Evolutionary conservation across 2,797 vertebrate genomes (phyloP).

Genomic region (Hipposideros larvatus): DNA sequence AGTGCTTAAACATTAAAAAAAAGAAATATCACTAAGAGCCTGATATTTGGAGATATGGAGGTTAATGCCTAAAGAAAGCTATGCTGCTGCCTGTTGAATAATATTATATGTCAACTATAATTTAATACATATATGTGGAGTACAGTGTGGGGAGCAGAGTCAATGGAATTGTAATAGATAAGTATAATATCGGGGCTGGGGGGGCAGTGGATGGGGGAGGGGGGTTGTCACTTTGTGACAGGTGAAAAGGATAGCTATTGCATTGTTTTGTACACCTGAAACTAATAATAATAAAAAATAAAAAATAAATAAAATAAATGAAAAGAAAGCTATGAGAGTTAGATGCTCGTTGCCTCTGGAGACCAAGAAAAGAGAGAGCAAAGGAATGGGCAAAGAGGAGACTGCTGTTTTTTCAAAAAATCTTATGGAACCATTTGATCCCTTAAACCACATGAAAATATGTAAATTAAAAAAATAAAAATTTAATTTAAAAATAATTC

Average conservation of each 20-base stretch:
- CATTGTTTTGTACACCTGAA: too few species aligned
- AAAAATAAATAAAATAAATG: too few species aligned
- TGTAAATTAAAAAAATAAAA: not conserved
- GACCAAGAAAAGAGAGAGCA: not conserved
- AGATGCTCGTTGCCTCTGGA: not conserved
- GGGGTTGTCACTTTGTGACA: too few species aligned
- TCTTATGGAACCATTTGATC: not conserved
- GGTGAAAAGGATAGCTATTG: too few species aligned
- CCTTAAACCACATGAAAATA: not conserved
- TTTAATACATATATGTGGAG: too few species aligned
- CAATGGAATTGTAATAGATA: too few species aligned
- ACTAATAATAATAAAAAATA: too few species aligned
- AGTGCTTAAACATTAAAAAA: not conserved
- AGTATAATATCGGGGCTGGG: too few species aligned
- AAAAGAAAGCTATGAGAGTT: not conserved
- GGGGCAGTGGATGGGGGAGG: too few species aligned
- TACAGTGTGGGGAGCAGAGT: too few species aligned
- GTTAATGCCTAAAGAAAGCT: not conserved
- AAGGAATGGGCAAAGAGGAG: not conserved
- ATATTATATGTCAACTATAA: too few species aligned
- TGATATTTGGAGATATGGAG: not conserved
- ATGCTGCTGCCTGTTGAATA: too few species aligned
- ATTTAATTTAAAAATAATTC: conserved; percentile 25
- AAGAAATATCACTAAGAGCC: not conserved
- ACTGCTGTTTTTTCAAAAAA: not conserved